A percentile compares a stretch with the other conserved stretches of the same genome.
phyloP scores from a whole-genome alignment of 2,113 vertebrate genomes.

The Microtus ochrogaster region DNA sequence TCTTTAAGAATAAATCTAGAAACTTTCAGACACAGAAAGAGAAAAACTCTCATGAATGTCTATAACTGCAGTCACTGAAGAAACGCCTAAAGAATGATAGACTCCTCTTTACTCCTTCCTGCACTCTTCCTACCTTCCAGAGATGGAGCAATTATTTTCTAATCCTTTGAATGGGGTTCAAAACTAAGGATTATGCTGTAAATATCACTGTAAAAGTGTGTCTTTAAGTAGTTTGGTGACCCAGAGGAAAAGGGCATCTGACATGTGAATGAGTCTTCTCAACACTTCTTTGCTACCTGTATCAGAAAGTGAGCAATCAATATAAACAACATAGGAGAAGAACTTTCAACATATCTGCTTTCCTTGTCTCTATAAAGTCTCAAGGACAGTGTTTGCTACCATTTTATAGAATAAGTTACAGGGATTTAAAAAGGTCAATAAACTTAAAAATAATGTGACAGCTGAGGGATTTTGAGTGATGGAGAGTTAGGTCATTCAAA shows the following conservation, averaged over 20 bases:
- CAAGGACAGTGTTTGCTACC: not conserved
- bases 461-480: not conserved
- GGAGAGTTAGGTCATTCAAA: not conserved
- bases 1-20: not conserved
- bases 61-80: not conserved
- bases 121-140: not conserved
- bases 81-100: not conserved
- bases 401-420: conserved; percentile 5
- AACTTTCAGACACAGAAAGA: not conserved
- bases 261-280: not conserved
- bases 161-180: not conserved
- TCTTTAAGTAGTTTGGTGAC: not conserved
- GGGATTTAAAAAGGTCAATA: not conserved
- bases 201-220: not conserved
- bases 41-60: not conserved
- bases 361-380: not conserved
- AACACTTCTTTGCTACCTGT: not conserved
- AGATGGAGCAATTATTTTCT: not conserved
- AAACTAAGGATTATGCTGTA: not conserved
- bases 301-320: not conserved
- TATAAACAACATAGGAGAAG: not conserved
- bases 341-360: not conserved
- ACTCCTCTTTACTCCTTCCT: not conserved
- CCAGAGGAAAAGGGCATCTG: not conserved
- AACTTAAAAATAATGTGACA: not conserved